Conservation (phyloP, 2,113 vertebrate species). For the Pandion haliaetus region DNA sequence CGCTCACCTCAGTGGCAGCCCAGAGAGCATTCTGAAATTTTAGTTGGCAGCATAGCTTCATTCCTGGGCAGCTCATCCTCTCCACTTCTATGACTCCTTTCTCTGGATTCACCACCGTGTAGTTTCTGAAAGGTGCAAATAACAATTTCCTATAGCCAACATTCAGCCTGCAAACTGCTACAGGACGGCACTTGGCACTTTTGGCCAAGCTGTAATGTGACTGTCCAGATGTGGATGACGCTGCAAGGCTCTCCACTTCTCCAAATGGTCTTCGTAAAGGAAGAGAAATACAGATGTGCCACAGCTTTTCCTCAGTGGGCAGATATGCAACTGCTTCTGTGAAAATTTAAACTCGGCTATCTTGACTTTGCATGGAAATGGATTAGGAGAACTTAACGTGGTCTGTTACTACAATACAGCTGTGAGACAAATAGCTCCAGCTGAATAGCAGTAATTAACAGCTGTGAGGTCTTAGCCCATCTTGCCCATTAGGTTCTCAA, state of each 20-base stretch:
- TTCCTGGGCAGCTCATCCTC: conserved; percentile 86
- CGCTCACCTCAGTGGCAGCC: conserved; percentile 89
- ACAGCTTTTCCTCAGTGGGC: background rate
- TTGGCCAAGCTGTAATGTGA: background rate
- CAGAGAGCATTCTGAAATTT: conserved; percentile 89
- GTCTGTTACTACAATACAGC: background rate
- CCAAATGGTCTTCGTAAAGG: background rate
- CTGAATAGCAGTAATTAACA: conserved; percentile 15
- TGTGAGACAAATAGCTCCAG: conserved; percentile 3
- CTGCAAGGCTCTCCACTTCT: background rate
- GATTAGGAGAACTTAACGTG: background rate
- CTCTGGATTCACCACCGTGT: conserved; percentile 91
- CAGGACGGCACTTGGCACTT: fast-evolving
- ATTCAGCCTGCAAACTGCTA: background rate
- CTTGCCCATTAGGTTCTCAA: conserved; percentile 19
- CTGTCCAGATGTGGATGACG: background rate
- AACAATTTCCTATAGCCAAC: background rate
- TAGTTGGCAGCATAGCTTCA: conserved; percentile 87
- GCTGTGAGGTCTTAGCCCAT: conserved; percentile 1
- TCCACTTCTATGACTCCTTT: conserved; percentile 90
- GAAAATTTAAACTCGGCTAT: background rate
- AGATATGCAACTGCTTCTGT: background rate
- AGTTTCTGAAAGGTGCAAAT: conserved; percentile 78
- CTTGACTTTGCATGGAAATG: background rate
- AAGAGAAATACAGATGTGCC: background rate